A percentile compares a stretch with the other conserved stretches of the same genome.
These are phyloP conservation scores for Carposina sasakii DNA, from an alignment of 1,140 invertebrate genomes.

Conservation along the genomic window DNA sequence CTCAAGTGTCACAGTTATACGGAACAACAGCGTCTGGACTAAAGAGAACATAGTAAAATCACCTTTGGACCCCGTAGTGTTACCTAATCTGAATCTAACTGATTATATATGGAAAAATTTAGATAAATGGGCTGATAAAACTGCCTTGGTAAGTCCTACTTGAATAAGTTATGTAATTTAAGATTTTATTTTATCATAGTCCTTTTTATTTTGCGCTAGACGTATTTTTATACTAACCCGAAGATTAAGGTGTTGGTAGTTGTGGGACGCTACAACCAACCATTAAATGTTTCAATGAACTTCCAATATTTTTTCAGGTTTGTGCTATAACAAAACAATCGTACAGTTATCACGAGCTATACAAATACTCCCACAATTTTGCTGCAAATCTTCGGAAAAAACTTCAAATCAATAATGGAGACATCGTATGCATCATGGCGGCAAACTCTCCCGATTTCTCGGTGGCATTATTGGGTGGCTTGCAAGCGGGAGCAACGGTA, in stretches of 20 bases:
- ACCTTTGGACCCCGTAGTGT: constrained; percentile 61
- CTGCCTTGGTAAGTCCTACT: constrained; percentile 75
- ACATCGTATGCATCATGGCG: constrained; percentile 80
- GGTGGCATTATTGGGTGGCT: constrained; percentile 77
- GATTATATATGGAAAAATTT: constrained; percentile 77
- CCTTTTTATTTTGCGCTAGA: too few relatives aligned
- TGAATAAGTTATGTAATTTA: too few relatives aligned
- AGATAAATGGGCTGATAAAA: constrained; percentile 73
- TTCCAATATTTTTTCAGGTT: too few relatives aligned
- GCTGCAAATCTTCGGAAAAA: constrained; percentile 78
- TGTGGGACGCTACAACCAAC: too few relatives aligned
- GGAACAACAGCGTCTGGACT: constrained; percentile 33
- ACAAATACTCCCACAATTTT: constrained; percentile 76
- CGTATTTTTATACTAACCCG: too few relatives aligned
- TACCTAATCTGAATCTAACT: constrained; percentile 69
- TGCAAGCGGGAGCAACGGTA: constrained; percentile 80
- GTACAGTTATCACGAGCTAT: constrained; percentile 80
- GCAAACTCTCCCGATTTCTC: constrained; percentile 87
- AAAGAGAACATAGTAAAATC: constrained; percentile 42
- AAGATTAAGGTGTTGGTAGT: too few relatives aligned
- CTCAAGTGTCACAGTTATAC: background rate
- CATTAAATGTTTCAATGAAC: too few relatives aligned
- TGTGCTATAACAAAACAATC: constrained; percentile 80
- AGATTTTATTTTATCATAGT: too few relatives aligned
- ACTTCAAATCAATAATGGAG: constrained; percentile 79